Conservation (phyloP, 2,888 invertebrate genomes). For the Eudasyphora cyanicolor region DNA sequence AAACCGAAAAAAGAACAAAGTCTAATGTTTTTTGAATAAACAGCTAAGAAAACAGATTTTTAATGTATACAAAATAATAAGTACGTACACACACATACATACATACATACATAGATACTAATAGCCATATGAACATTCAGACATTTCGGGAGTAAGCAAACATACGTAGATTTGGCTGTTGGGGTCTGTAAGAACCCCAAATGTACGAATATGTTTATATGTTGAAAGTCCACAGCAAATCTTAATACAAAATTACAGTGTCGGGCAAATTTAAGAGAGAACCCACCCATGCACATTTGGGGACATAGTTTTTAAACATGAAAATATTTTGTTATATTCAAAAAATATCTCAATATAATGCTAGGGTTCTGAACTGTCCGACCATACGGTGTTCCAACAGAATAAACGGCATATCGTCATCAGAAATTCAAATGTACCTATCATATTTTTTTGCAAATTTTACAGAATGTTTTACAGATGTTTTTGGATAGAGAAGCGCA, state of each 20-base stretch:
- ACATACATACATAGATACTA: background rate
- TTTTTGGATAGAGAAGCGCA: too few species aligned
- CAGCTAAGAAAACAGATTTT: constrained; percentile 44
- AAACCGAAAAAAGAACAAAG: constrained; percentile 21
- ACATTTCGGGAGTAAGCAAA: background rate
- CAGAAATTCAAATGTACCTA: too few species aligned
- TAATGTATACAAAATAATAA: constrained; percentile 43
- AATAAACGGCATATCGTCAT: too few species aligned
- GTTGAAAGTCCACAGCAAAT: background rate
- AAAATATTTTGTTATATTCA: too few species aligned
- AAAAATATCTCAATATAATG: too few species aligned
- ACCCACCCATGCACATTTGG: too few species aligned
- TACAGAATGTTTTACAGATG: too few species aligned
- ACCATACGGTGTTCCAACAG: too few species aligned
- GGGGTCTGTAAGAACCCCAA: background rate
- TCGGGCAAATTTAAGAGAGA: too few species aligned
- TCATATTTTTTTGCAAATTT: too few species aligned
- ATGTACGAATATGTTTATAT: background rate
- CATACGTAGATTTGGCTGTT: background rate
- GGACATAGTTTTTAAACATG: too few species aligned
- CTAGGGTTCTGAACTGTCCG: too few species aligned
- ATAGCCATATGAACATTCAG: background rate
- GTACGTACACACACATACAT: background rate
- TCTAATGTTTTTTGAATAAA: constrained; percentile 45
- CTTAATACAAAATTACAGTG: background rate